Evolutionary conservation across 2,888 invertebrate species (phyloP), one percentile per base, ranked within the genome.

Genomic region (Lasioglossum morio): DNA sequence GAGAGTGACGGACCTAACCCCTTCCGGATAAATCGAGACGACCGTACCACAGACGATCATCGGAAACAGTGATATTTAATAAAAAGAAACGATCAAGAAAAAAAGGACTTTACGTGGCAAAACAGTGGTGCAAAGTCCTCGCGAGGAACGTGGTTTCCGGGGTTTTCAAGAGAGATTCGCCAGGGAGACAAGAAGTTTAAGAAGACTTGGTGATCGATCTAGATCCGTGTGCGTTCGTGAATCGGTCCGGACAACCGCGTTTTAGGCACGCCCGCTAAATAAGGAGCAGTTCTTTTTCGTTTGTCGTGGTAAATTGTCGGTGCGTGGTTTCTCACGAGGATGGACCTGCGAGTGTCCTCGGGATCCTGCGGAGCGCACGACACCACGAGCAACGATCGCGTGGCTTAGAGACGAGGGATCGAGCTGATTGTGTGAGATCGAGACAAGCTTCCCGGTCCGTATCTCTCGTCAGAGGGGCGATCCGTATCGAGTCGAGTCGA

Each of bases 271-370:
- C 40, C 12, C 72, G 72, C 19, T 37, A 10, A 19, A 2, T 12
- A 37, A n/a, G 12, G 0, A 12, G 23, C 23, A 37, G 19, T 23
- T 30, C 5, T n/a, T 12, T n/a, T 14, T 70, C 40, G 53, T 57
- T 40, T 5, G 46, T 43, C 53, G 57, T 70, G 23, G 69, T 74
- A 69, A 46, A 79, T 78, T 34, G 60, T n/a, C 48, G 73, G 87
- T 76, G 86, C 78, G 43, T 73, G 30, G 48, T 86, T 81, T 75
- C 78, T 69, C 82, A 84, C 83, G 79, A 89, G 88, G 91, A 92
- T 92, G 92, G 92, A 91, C 91, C 89, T 87, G 87, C 87, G 85
- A 86, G 87, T 85, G 84, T 85, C 87, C 85, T 81, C 89, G 89
- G 85, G 75, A 87, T 81, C 84, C 60, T 81, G 82, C 87, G 89